Percentiles rank a stretch among this genome's conserved stretches.
Evolutionary conservation across 2,113 vertebrate species (phyloP).

Genomic region (Sapajus apella): DNA sequence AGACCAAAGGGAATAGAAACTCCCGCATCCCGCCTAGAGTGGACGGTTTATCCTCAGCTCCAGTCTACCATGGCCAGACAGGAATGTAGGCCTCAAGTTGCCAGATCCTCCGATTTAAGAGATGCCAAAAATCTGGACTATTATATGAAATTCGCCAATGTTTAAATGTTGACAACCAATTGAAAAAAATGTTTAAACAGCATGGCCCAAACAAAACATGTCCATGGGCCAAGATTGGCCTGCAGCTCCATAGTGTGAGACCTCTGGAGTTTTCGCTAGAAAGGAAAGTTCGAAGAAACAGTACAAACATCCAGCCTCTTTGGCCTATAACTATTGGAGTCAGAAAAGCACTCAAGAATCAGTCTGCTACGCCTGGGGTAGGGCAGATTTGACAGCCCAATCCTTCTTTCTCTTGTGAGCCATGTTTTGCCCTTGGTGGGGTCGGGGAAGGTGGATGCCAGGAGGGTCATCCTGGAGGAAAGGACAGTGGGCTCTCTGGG

Average conservation of each 20-base stretch:
- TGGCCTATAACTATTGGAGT: neutral
- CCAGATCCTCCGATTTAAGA: slow-evolving; percentile 40
- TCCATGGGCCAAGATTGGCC: neutral
- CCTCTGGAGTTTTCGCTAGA: neutral
- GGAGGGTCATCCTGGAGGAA: neutral
- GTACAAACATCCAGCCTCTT: neutral
- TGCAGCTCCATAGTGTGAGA: neutral
- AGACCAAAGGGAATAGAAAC: neutral
- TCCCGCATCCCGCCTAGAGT: neutral
- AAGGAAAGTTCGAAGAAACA: neutral
- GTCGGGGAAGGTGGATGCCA: neutral
- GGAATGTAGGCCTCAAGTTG: slow-evolving; percentile 39
- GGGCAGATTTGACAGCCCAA: neutral
- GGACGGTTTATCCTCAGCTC: neutral
- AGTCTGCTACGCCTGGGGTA: too few species aligned
- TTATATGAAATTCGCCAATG: slow-evolving; percentile 38
- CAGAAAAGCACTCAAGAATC: neutral
- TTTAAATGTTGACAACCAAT: slow-evolving; percentile 64
- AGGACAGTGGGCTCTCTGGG: neutral
- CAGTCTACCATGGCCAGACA: neutral
- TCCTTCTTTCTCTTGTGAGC: neutral
- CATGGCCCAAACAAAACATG: slow-evolving; percentile 62
- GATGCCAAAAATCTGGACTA: slow-evolving; percentile 65
- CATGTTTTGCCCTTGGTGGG: neutral
- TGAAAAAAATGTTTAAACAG: slow-evolving; percentile 51